These are phyloP conservation scores for Saiga tatarica DNA, from an alignment of 2,113 vertebrate genomes.

Conservation along the genomic window DNA sequence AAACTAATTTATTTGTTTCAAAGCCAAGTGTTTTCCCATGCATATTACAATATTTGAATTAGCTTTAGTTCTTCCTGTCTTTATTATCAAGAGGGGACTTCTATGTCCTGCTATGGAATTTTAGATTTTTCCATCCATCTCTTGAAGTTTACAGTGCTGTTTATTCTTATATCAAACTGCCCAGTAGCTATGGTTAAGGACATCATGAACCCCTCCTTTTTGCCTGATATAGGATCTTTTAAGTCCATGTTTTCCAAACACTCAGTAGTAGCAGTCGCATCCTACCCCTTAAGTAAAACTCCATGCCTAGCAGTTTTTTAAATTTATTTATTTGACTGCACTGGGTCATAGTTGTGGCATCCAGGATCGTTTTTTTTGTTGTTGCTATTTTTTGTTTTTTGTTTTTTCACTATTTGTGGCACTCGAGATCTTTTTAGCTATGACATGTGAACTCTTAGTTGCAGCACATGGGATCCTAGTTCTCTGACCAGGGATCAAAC, in stretches of 20 bases:
- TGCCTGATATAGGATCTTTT: neutral
- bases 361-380: neutral
- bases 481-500: neutral
- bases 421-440: neutral
- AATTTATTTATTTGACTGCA: neutral
- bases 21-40: neutral
- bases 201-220: neutral
- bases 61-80: neutral
- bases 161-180: neutral
- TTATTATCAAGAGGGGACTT: neutral
- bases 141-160: neutral
- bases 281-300: neutral
- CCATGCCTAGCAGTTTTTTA: fast-evolving
- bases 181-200: neutral
- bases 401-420: neutral
- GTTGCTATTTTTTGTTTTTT: no score
- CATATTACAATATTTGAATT: neutral
- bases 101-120: neutral
- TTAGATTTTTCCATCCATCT: neutral
- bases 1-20: constrained; percentile 64
- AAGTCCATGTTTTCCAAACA: neutral
- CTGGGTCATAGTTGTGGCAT: neutral
- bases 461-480: neutral
- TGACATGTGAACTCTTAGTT: neutral
- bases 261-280: neutral